Evolutionary conservation across 2,888 invertebrate genomes (phyloP).

Genomic region (Acheta domesticus): DNA sequence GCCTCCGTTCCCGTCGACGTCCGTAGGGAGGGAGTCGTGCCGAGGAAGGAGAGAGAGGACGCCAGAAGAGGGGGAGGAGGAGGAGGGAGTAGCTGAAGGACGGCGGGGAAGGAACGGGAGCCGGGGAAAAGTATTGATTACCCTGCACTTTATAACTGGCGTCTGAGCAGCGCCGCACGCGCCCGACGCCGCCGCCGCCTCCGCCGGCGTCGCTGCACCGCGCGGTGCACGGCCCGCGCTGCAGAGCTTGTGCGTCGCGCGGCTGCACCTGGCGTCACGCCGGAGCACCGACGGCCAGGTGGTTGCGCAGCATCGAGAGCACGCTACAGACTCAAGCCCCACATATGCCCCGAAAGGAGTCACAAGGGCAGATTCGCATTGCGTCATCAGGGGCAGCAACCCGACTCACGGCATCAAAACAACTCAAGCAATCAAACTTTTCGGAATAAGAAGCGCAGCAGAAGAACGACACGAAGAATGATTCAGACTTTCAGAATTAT

Average conservation of each 20-base stretch:
- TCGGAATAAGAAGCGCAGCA: too few relatives aligned
- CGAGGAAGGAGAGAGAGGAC: constrained; percentile 11
- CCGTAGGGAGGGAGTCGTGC: background rate
- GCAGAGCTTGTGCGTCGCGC: background rate
- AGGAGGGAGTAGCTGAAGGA: constrained; percentile 3
- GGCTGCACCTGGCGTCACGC: too few relatives aligned
- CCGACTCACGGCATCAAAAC: too few relatives aligned
- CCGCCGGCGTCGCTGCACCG: background rate
- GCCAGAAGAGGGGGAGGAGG: background rate
- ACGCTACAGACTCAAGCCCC: too few relatives aligned
- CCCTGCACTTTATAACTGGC: constrained; percentile 18
- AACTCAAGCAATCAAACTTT: too few relatives aligned
- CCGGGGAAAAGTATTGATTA: constrained; percentile 12
- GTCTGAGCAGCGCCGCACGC: background rate
- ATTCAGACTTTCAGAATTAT: too few relatives aligned
- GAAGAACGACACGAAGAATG: too few relatives aligned
- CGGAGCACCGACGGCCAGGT: background rate
- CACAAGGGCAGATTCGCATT: too few relatives aligned
- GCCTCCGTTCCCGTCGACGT: background rate
- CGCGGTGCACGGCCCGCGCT: background rate
- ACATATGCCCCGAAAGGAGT: too few relatives aligned
- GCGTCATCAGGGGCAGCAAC: too few relatives aligned
- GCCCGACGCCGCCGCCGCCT: background rate
- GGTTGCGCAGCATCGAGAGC: background rate
- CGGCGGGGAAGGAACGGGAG: constrained; percentile 11